Conservation (phyloP, 2,113 vertebrate species). For the Podiceps cristatus region DNA sequence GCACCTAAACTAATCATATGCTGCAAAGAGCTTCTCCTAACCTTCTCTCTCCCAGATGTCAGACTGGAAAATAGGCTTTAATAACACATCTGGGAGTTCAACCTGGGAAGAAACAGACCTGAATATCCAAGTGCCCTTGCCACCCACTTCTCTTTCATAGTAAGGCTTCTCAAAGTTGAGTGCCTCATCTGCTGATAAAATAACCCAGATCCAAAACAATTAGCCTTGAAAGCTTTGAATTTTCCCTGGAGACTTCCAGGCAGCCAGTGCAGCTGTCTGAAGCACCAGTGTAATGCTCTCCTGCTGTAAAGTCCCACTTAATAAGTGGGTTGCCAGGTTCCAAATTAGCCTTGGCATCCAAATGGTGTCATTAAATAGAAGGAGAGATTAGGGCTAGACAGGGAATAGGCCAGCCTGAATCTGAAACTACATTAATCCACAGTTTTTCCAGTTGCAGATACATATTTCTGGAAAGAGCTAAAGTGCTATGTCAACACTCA, state of each 20-base stretch:
- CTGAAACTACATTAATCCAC: neutral
- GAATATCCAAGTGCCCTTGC: constrained; percentile 6
- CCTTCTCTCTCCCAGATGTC: neutral
- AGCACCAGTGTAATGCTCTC: neutral
- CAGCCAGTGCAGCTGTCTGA: constrained; percentile 22
- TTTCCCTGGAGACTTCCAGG: neutral
- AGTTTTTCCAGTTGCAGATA: neutral
- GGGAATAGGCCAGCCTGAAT: neutral
- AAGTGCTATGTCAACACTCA: neutral
- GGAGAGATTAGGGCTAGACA: neutral
- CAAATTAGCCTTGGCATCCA: neutral
- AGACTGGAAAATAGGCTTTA: constrained; percentile 21
- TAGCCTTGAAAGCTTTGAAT: constrained; percentile 45
- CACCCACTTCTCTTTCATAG: neutral
- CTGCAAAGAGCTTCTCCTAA: neutral
- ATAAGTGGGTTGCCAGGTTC: neutral
- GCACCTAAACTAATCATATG: neutral
- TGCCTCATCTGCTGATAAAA: constrained; percentile 8
- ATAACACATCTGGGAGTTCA: neutral
- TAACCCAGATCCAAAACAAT: constrained; percentile 27
- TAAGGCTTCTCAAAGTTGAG: constrained; percentile 1
- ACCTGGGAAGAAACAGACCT: neutral
- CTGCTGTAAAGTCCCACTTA: neutral
- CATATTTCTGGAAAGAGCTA: neutral
- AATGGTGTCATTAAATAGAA: neutral